phyloP scores from a whole-genome alignment of 1,140 invertebrate genomes.

The Patella vulgata region DNA sequence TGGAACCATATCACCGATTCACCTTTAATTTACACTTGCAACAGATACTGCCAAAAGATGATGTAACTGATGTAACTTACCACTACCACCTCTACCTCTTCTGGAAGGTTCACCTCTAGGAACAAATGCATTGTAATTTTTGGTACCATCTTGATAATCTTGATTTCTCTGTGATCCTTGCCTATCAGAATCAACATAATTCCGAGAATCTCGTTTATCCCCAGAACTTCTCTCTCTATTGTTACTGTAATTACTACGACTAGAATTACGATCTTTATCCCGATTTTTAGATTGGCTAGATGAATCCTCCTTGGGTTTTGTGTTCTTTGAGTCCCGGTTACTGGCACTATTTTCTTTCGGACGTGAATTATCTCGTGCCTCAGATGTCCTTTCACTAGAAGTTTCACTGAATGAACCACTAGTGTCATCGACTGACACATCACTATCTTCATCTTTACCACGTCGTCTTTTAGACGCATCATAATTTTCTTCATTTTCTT shows the following conservation, averaged over 20 bases:
- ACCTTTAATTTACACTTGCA: too few relatives aligned
- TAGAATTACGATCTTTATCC: background rate
- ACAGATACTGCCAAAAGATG: too few relatives aligned
- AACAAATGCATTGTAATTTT: constrained; percentile 67
- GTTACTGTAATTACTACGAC: constrained; percentile 10
- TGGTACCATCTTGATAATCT: constrained; percentile 13
- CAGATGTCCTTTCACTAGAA: constrained; percentile 38
- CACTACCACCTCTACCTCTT: constrained; percentile 54
- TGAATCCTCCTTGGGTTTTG: constrained; percentile 11
- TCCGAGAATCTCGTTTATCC: constrained; percentile 14
- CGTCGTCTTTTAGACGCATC: constrained; percentile 38
- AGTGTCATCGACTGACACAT: constrained; percentile 60
- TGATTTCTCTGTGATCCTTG: too few relatives aligned
- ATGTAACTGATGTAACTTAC: too few relatives aligned
- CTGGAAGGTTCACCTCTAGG: constrained; percentile 83
- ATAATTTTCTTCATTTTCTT: constrained; percentile 26
- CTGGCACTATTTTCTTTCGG: constrained; percentile 16
- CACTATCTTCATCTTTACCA: constrained; percentile 61
- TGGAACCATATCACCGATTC: too few relatives aligned
- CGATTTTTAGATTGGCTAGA: too few relatives aligned
- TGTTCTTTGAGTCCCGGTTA: constrained; percentile 9
- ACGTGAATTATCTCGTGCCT: constrained; percentile 29
- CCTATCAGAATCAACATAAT: constrained; percentile 7
- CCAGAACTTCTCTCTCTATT: constrained; percentile 8
- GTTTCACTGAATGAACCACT: constrained; percentile 52